phyloP scores from a whole-genome alignment of 2,888 invertebrate species.

The Drosophila koepferae region DNA sequence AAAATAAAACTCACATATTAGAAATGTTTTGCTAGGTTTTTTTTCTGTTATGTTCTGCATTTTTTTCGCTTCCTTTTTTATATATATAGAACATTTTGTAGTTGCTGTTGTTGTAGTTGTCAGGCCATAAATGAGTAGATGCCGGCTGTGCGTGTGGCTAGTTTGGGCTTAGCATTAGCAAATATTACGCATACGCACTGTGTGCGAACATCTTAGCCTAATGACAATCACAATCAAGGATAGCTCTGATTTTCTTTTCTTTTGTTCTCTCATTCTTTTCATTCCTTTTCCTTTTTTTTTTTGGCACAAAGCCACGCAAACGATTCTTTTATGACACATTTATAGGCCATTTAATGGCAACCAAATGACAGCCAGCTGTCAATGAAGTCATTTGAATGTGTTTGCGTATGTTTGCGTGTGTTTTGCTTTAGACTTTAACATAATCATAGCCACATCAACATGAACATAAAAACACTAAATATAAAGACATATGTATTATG shows the following conservation, averaged over 20 bases:
- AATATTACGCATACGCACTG: slow-evolving; percentile 57
- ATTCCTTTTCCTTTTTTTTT: not conserved
- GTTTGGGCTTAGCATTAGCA: slow-evolving; percentile 58
- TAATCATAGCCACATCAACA: slow-evolving; percentile 12
- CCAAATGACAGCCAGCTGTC: slow-evolving; percentile 46
- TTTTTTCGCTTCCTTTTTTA: slow-evolving; percentile 1
- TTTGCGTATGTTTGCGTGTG: slow-evolving; percentile 14
- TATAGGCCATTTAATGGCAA: slow-evolving; percentile 48
- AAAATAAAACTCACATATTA: slow-evolving; percentile 79
- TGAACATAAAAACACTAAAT: slow-evolving; percentile 1
- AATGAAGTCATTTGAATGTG: slow-evolving; percentile 41
- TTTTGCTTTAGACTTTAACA: slow-evolving; percentile 10
- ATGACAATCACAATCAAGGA: slow-evolving; percentile 40
- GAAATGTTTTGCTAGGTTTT: slow-evolving; percentile 65
- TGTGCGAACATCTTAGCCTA: slow-evolving; percentile 25
- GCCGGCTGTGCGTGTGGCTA: slow-evolving; percentile 38
- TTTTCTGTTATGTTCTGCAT: not conserved
- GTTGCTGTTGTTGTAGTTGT: slow-evolving; percentile 32
- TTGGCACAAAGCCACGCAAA: slow-evolving; percentile 22
- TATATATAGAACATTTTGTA: slow-evolving; percentile 39
- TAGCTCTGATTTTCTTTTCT: slow-evolving; percentile 30
- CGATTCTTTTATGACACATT: slow-evolving; percentile 53
- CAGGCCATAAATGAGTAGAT: slow-evolving; percentile 53
- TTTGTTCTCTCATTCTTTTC: not conserved
- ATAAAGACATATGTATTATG: slow-evolving; percentile 2